Evolutionary conservation across 2,113 vertebrate genomes (phyloP).

Genomic region (Myanophis thanlyinensis): DNA sequence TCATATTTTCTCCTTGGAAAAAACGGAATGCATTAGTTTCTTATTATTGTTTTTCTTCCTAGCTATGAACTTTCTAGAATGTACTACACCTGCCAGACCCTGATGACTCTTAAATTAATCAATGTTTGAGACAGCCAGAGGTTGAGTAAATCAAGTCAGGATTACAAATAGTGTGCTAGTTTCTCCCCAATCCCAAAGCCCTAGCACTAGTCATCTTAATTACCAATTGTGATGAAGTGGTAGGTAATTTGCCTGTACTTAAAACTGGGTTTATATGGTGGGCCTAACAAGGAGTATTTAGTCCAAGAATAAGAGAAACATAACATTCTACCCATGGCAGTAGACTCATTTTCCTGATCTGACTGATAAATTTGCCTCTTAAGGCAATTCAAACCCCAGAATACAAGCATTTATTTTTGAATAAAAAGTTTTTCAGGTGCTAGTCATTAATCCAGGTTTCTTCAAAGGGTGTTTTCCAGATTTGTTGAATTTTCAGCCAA

Average conservation of each 20-base stretch:
- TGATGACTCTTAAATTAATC: background rate
- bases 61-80: background rate
- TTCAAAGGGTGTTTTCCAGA: background rate
- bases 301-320: background rate
- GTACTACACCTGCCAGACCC: background rate
- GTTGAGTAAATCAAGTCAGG: background rate
- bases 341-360: background rate
- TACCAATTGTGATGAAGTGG: background rate
- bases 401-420: background rate
- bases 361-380: background rate
- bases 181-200: background rate
- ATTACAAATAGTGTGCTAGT: background rate
- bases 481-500: background rate
- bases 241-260: background rate
- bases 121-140: background rate
- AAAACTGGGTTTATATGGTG: background rate
- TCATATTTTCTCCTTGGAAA: background rate
- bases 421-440: background rate
- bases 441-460: background rate
- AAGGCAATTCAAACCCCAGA: background rate
- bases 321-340: background rate
- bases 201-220: background rate
- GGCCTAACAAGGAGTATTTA: background rate
- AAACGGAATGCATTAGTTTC: background rate
- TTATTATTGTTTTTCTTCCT: background rate